These are phyloP conservation scores for Percopsis transmontana DNA, from an alignment of 2,113 vertebrate species.

Conservation along the genomic window DNA sequence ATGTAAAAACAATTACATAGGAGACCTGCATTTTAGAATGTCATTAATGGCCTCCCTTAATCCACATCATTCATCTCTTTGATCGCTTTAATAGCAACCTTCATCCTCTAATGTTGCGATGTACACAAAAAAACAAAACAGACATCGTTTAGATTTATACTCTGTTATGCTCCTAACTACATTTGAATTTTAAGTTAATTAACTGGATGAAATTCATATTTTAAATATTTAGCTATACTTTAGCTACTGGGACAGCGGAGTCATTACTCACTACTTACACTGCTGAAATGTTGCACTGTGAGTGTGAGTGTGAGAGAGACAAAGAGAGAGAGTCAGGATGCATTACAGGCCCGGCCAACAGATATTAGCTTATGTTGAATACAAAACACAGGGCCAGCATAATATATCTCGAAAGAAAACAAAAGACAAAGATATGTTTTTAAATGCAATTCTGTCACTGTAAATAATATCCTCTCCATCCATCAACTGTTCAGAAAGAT, in stretches of 20 bases:
- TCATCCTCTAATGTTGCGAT: constrained; percentile 70
- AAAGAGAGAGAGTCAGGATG: too few species aligned
- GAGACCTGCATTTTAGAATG: constrained; percentile 48
- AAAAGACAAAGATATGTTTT: constrained; percentile 1
- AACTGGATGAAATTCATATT: not conserved
- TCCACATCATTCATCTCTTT: constrained; percentile 57
- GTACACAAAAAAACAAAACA: constrained; percentile 24
- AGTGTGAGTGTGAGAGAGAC: not conserved
- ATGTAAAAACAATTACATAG: not conserved
- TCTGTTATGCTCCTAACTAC: constrained; percentile 56
- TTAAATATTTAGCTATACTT: not conserved
- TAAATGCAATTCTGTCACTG: constrained; percentile 22
- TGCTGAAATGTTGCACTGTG: not conserved
- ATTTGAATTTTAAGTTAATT: constrained; percentile 7
- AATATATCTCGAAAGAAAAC: not conserved
- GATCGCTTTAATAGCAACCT: constrained; percentile 67
- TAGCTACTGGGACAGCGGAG: not conserved
- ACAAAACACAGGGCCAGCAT: constrained; percentile 1
- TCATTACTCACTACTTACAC: not conserved
- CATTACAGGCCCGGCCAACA: constrained; percentile 24
- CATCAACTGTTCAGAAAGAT: constrained; percentile 34
- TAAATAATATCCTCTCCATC: constrained; percentile 27
- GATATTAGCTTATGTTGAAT: constrained; percentile 28
- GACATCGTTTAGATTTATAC: constrained; percentile 56
- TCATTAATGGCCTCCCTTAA: constrained; percentile 64